Conservation (phyloP, 1,140 invertebrate genomes). For the Arion vulgaris region DNA sequence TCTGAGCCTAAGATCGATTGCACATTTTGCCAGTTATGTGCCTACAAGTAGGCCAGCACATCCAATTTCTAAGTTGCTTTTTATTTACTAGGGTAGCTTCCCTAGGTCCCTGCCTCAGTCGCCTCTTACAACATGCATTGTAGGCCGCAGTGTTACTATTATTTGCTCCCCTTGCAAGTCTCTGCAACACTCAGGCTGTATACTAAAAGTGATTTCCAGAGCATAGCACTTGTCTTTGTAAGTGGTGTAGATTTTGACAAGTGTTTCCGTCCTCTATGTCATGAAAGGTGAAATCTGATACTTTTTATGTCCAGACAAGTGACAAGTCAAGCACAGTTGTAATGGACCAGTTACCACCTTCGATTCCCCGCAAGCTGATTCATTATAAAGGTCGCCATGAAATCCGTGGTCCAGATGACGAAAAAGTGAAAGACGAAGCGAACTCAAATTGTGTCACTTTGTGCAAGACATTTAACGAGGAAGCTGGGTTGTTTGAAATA, state of each 20-base stretch:
- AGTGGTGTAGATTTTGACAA: background rate
- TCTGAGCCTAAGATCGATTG: no score
- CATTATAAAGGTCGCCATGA: background rate
- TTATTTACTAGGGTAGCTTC: no score
- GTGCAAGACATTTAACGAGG: background rate
- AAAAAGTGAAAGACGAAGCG: background rate
- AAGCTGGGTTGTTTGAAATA: background rate
- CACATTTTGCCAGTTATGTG: no score
- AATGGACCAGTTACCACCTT: constrained; percentile 1
- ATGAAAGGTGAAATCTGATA: background rate
- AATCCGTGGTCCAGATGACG: background rate
- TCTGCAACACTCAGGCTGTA: no score
- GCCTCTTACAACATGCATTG: no score
- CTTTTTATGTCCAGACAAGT: background rate
- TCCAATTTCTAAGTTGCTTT: no score
- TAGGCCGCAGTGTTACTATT: no score
- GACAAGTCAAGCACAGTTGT: background rate
- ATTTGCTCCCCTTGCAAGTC: no score
- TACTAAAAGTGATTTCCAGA: background rate
- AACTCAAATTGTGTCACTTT: background rate
- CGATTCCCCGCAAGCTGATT: background rate
- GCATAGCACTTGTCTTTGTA: background rate
- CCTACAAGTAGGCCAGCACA: no score
- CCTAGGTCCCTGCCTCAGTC: no score
- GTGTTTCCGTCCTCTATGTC: background rate